These are phyloP conservation scores for Pogonognathellus flavescens DNA, from an alignment of 1,140 invertebrate species.

Conservation along the genomic window DNA sequence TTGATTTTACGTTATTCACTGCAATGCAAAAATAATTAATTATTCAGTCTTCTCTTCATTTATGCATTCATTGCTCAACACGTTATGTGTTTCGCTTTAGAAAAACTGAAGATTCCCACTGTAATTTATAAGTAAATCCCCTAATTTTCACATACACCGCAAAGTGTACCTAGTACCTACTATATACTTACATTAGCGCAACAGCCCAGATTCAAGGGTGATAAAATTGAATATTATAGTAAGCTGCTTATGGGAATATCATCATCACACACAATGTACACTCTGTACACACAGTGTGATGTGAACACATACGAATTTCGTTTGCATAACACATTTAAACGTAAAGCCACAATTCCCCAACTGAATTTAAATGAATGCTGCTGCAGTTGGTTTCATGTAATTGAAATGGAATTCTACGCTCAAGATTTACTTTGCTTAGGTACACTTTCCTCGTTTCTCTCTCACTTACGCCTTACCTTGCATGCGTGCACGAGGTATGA, in stretches of 20 bases:
- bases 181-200: no score
- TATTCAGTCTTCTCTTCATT: conserved; percentile 2
- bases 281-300: no score
- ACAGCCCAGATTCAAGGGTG: background rate
- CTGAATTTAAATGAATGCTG: conserved; percentile 8
- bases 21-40: conserved; percentile 48
- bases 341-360: background rate
- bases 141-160: no score
- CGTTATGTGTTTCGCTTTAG: background rate
- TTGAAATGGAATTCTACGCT: background rate
- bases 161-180: background rate
- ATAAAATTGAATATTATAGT: no score
- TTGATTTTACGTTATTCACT: conserved; percentile 66
- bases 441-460: no score
- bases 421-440: background rate
- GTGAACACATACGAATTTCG: no score
- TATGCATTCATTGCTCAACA: background rate
- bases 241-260: no score
- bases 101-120: background rate
- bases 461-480: background rate
- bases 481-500: background rate
- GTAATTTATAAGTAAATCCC: background rate
- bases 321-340: background rate
- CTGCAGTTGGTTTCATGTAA: background rate
- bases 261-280: no score